A percentile compares a stretch with the other conserved stretches of the same genome.
Conservation (phyloP, 2,797 vertebrate species). For the Echeneis naucrates region DNA sequence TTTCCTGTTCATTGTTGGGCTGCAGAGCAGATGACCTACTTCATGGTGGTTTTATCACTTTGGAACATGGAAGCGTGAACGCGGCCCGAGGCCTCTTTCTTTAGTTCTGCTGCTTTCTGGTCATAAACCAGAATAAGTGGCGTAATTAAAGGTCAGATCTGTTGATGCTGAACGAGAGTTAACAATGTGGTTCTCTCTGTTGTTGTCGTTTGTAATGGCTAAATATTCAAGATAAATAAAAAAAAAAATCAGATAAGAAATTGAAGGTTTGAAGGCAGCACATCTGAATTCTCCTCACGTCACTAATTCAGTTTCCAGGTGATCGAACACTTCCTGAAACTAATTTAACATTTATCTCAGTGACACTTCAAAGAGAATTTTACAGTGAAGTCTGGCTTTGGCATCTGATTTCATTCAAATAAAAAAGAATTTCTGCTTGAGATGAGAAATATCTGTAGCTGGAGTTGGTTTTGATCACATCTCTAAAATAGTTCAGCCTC, state of each 20-base stretch:
- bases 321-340: neutral
- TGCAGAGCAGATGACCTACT: too few relatives aligned
- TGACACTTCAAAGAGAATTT: neutral
- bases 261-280: neutral
- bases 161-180: neutral
- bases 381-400: too few relatives aligned
- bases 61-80: too few relatives aligned
- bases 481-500: neutral
- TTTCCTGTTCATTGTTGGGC: too few relatives aligned
- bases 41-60: too few relatives aligned
- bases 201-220: neutral
- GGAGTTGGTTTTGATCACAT: neutral
- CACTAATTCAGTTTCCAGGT: neutral
- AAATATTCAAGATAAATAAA: too few relatives aligned
- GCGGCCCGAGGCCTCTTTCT: neutral
- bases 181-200: neutral
- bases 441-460: neutral
- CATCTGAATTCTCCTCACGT: neutral
- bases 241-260: too few relatives aligned
- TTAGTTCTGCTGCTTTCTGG: neutral
- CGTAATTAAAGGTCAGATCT: neutral
- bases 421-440: neutral
- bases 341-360: neutral
- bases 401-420: too few relatives aligned
- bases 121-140: neutral